phyloP scores from a whole-genome alignment of 2,888 invertebrate species.

The Plutella xylostella region DNA sequence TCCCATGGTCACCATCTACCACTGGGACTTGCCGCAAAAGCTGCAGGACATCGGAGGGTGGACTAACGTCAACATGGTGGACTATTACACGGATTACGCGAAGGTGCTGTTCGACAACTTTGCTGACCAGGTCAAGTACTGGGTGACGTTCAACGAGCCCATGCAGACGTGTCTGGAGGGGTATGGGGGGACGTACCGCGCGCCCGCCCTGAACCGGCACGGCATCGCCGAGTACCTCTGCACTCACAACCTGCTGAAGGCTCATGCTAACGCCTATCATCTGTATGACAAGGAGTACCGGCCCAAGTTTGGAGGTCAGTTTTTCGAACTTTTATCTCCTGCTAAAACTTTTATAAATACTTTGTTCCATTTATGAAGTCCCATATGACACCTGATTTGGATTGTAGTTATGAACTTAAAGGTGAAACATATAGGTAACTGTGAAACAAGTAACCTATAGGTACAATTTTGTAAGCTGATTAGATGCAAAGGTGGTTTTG shows the following conservation, averaged over 20 bases:
- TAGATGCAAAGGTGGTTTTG: no score
- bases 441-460: no score
- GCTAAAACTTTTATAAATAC: no score
- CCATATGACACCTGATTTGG: no score
- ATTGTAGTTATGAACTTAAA: no score
- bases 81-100: conserved; percentile 74
- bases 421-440: no score
- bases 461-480: no score
- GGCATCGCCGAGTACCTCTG: conserved; percentile 76
- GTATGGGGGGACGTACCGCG: conserved; percentile 71
- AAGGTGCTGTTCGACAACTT: conserved; percentile 71
- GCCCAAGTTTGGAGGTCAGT: conserved; percentile 60
- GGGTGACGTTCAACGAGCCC: conserved; percentile 86
- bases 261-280: conserved; percentile 79
- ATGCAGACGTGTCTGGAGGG: conserved; percentile 65
- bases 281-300: conserved; percentile 73
- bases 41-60: conserved; percentile 77
- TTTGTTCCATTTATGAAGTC: neutral
- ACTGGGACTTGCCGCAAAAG: conserved; percentile 77
- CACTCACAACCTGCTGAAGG: conserved; percentile 77
- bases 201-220: conserved; percentile 69
- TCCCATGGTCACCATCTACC: conserved; percentile 78
- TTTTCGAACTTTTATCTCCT: no score
- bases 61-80: conserved; percentile 74
- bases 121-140: conserved; percentile 74